Evolutionary conservation across 2,113 vertebrate species (phyloP), one percentile per base, ranked within the genome.

Genomic region (Tyrannus savana): DNA sequence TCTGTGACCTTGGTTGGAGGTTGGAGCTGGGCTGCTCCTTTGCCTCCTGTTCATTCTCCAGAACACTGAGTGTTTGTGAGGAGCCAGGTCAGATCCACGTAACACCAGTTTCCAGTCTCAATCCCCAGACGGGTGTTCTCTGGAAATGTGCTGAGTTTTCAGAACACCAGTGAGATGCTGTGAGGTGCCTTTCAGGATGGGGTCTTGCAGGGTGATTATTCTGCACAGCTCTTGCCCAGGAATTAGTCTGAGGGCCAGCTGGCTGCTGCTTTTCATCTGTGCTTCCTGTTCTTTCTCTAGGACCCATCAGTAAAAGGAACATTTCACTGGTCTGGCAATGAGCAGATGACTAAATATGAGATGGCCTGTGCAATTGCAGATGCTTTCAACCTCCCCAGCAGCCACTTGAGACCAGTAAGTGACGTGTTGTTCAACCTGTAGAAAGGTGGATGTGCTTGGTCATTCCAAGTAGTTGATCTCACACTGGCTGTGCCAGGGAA

Each of bases 301-400:
- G 99, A 99, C 82, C 97, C 98, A 0, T 99, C 99, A 8, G 94
- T 99, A 77, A 98, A 97, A 94, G 99, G 99, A 85, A 98, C 98
- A 24, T 99, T 99, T 94, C 99, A 99, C 93, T 99, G 98, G 97
- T 99, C 99, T 39, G 99, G 98, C 39, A 99, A 99, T 35, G 99
- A 99, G 58, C 99, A 99, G 97, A 99, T 99, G 99, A 99, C 99
- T 7, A 99, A 99, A 87, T 99, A 99, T 81, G 99, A 99, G 96
- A 99, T 99, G 96, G 98, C 98, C 0, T 98, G 99, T 74, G 98
- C 98, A 11, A 99, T 99, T 39, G 99, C 99, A 49, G 98, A 99
- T 55, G 98, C 98, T 62, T 99, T 99, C 98, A 99, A 98, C 93
- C 98, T 99, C 74, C 98, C 99, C 53, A 99, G 98, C 97, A 98